Conservation (phyloP, 2,888 invertebrate genomes). For the Euplagia quadripunctaria region DNA sequence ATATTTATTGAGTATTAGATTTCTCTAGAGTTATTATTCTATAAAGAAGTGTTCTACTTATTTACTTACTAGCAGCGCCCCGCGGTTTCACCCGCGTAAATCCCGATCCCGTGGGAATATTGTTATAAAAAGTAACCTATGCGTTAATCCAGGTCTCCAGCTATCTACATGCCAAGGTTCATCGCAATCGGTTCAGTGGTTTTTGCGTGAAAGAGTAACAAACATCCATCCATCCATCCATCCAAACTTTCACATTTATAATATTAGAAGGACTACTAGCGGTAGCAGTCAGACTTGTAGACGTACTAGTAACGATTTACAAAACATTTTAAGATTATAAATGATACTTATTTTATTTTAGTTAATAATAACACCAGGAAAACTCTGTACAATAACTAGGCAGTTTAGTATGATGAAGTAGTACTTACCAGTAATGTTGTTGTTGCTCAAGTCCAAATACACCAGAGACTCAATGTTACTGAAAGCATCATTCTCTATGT, state of each 20-base stretch:
- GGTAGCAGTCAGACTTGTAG: no score
- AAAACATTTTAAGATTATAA: background rate
- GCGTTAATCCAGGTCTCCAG: no score
- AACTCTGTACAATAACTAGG: background rate
- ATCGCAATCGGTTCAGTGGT: no score
- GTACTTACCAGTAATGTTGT: conserved; percentile 82
- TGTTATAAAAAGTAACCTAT: no score
- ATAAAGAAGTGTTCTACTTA: background rate
- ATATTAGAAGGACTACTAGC: no score
- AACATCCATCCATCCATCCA: no score
- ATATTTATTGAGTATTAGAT: background rate
- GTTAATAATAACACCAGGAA: background rate
- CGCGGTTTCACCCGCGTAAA: no score
- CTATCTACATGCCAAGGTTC: no score
- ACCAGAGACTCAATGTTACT: conserved; percentile 80
- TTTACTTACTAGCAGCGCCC: no score
- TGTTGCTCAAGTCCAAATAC: conserved; percentile 88
- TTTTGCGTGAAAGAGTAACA: no score
- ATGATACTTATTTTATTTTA: background rate
- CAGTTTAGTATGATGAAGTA: background rate
- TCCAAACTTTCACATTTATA: no score
- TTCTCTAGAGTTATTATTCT: background rate
- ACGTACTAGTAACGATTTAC: background rate
- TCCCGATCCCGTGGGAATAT: no score
- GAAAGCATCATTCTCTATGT: conserved; percentile 85